Base-by-base conservation (phyloP, 2,113 vertebrate genomes). In the Bucco capensis region DNA sequence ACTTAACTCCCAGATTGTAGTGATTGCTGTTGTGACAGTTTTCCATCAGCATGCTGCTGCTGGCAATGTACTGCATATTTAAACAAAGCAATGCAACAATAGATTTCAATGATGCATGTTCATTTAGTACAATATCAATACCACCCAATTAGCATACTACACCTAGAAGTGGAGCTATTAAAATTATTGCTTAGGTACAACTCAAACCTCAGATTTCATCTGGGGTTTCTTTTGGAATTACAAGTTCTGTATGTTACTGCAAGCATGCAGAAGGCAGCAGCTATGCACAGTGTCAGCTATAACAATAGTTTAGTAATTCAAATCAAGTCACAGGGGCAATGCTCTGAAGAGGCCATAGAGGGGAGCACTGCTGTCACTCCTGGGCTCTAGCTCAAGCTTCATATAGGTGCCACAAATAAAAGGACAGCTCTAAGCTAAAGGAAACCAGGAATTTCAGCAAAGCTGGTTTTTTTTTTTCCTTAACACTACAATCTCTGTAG, bases 1-100 rank as follows among this genome's bases (percentile, higher is more conserved):
- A 98, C 98, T 99, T 98, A 99, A 98, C 98, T 99, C 98, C 98
- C 95, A 97, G 98, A 98, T 98, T 98, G 97, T 97, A 97, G 96
- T 92, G 97, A 98, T 98, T 92, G 95, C 98, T 98, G 97, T 97
- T 97, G 98, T 99, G 99, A 99, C 99, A 99, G 98, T 98, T 98
- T 97, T 97, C 98, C 97, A 95, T 97, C 98, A 98, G 97, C 97
- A 90, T 91, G 96, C 95, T 91, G 95, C 96, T 97, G 97, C 96
- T 96, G 89, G 96, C 95, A 94, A 94, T 62, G 81, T 69, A 96
- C 69, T 72, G 61, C 64, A 42, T 72, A 81, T 86, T 95, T 87
- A 89, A 95, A 96, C 37, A 88, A 93, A 95, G 94, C 83, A 37
- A 97, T 90, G 93, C 91, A 92, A 95, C 76, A 88, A 95, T 67